Percentiles rank a stretch among this genome's conserved stretches.
Evolutionary conservation across 2,113 vertebrate genomes (phyloP).

Genomic region (Danionella cerebrum): DNA sequence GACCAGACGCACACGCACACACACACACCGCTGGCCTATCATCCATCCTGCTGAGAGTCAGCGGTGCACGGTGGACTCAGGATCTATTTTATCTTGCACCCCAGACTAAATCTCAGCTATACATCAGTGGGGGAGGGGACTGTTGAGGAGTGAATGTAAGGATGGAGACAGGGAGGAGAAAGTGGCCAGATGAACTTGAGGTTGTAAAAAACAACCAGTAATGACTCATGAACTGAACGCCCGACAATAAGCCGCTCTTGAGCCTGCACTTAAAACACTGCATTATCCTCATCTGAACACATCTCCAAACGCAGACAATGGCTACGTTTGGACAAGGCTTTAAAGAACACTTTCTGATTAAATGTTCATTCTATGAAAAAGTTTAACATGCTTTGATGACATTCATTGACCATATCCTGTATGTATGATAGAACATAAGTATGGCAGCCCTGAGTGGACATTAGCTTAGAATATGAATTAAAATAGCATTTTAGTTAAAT

Average conservation of each 20-base stretch:
- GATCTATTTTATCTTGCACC: constrained; percentile 26
- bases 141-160: background rate
- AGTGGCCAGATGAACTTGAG: constrained; percentile 2
- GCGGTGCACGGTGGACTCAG: background rate
- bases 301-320: background rate
- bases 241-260: background rate
- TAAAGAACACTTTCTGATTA: background rate
- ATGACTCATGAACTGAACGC: background rate
- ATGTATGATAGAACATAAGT: too few relatives aligned
- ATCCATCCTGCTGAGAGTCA: constrained; percentile 18
- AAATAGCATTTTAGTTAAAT: too few relatives aligned
- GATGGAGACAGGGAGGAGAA: background rate
- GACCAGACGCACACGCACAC: background rate
- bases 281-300: background rate
- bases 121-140: constrained; percentile 9
- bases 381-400: background rate
- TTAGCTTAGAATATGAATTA: too few relatives aligned
- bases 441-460: too few relatives aligned
- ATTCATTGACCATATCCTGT: background rate
- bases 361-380: background rate
- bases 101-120: constrained; percentile 12
- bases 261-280: constrained; percentile 5
- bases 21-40: background rate
- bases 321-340: background rate
- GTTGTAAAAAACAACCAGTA: background rate